Percentiles rank a stretch among this genome's conserved stretches.
Conservation (phyloP, 2,888 invertebrate species). For the Drosophila kanekoi region DNA sequence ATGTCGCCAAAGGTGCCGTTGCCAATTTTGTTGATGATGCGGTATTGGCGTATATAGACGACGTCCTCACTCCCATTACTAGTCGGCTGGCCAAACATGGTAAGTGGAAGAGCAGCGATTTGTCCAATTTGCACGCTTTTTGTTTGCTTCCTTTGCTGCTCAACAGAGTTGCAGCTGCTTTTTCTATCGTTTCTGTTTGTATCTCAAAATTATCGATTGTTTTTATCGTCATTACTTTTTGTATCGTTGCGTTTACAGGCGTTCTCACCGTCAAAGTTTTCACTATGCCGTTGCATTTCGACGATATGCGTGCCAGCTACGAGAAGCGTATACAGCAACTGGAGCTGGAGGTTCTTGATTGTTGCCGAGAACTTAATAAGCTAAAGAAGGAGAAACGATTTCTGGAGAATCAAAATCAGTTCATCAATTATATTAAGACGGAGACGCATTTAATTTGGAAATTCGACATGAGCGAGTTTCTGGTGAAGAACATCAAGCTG, state of each 20-base stretch:
- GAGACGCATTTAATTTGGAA: slow-evolving; percentile 19
- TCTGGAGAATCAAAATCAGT: not conserved
- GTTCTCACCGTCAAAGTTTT: not conserved
- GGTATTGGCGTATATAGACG: slow-evolving; percentile 1
- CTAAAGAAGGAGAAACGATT: not conserved
- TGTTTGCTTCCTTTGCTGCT: not conserved
- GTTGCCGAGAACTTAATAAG: not conserved
- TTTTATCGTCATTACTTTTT: not conserved
- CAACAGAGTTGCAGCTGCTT: not conserved
- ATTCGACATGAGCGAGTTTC: slow-evolving; percentile 37
- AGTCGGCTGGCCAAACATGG: not conserved
- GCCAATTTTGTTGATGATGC: slow-evolving; percentile 18
- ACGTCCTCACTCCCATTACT: too few species aligned
- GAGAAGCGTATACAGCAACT: slow-evolving; percentile 17
- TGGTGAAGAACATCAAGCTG: slow-evolving; percentile 21
- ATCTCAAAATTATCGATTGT: slow-evolving; percentile 9
- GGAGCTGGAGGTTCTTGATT: slow-evolving; percentile 32
- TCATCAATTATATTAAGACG: not conserved
- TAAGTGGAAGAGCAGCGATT: too few species aligned
- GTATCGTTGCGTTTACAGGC: not conserved
- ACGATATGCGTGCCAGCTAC: slow-evolving; percentile 9
- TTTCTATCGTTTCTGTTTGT: not conserved
- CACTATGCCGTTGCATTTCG: slow-evolving; percentile 10
- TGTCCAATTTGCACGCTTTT: not conserved
- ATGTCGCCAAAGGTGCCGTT: slow-evolving; percentile 48